Conservation (phyloP, 2,888 invertebrate genomes). For the Aleiodes alternator region DNA sequence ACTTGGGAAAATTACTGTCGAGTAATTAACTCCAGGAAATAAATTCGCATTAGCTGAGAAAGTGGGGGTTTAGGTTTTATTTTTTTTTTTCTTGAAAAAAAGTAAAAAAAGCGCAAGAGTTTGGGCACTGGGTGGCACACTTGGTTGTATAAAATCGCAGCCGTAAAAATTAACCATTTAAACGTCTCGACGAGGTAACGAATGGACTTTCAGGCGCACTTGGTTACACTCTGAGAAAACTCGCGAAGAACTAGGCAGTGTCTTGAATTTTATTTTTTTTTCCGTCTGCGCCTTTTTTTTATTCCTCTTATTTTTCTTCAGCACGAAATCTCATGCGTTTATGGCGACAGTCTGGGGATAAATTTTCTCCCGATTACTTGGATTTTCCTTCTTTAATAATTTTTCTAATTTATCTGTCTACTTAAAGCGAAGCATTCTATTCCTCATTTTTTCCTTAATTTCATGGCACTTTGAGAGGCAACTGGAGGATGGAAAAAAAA, state of each 20-base stretch:
- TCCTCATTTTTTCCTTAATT: background rate
- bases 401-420: slow-evolving; percentile 2
- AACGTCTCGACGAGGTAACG: slow-evolving; percentile 63
- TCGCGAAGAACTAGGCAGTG: slow-evolving; percentile 9
- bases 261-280: slow-evolving; percentile 15
- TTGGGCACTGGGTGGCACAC: slow-evolving; percentile 8
- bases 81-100: slow-evolving; percentile 6
- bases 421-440: background rate
- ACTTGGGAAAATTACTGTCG: slow-evolving; percentile 73
- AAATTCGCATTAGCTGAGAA: slow-evolving; percentile 69
- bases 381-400: slow-evolving; percentile 22
- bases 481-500: too few relatives aligned
- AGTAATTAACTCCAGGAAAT: slow-evolving; percentile 72
- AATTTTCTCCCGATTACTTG: slow-evolving; percentile 33
- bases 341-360: slow-evolving; percentile 20
- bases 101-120: slow-evolving; percentile 18
- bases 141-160: slow-evolving; percentile 64
- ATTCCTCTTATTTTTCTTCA: slow-evolving; percentile 3
- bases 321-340: background rate
- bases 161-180: slow-evolving; percentile 71
- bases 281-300: background rate
- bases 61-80: slow-evolving; percentile 46
- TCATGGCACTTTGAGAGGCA: background rate
- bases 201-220: slow-evolving; percentile 68
- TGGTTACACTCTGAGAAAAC: slow-evolving; percentile 51